phyloP scores from a whole-genome alignment of 2,888 invertebrate genomes.

The Rhingia rostrata region DNA sequence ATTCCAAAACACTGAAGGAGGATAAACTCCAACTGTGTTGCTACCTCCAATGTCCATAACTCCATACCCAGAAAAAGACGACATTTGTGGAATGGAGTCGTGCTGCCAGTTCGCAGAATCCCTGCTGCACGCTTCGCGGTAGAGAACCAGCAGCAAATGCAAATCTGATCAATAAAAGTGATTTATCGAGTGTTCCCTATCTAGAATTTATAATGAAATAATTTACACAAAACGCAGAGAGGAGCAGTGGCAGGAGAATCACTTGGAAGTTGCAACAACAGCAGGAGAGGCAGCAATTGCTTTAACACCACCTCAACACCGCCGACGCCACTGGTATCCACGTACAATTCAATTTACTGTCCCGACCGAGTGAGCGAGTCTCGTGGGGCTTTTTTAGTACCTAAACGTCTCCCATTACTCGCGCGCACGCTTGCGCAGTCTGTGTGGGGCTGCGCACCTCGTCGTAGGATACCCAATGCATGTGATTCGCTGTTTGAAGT shows the following conservation, averaged over 20 bases:
- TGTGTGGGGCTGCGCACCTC: background rate
- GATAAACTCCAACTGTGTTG: no score
- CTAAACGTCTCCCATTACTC: slow-evolving; percentile 58
- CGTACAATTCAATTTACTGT: slow-evolving; percentile 72
- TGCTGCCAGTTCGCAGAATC: slow-evolving; percentile 40
- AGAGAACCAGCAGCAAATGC: slow-evolving; percentile 43
- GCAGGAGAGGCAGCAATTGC: background rate
- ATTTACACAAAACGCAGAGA: slow-evolving; percentile 57
- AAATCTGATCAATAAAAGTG: slow-evolving; percentile 72
- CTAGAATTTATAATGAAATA: slow-evolving; percentile 74
- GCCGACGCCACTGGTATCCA: slow-evolving; percentile 57
- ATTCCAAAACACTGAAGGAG: slow-evolving; percentile 2
- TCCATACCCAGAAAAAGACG: slow-evolving; percentile 26
- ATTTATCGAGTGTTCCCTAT: slow-evolving; percentile 70
- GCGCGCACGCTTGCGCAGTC: slow-evolving; percentile 29
- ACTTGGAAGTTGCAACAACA: slow-evolving; percentile 29
- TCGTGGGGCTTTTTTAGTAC: slow-evolving; percentile 58
- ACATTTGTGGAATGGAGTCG: background rate
- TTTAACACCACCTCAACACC: slow-evolving; percentile 23
- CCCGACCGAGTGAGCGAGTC: slow-evolving; percentile 27
- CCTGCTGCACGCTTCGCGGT: slow-evolving; percentile 27
- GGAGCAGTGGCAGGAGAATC: slow-evolving; percentile 33
- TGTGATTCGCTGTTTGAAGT: slow-evolving; percentile 70
- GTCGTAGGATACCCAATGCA: slow-evolving; percentile 52
- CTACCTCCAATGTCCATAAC: no score